Base-by-base conservation (phyloP, 2,888 invertebrate genomes). In the Apantesis nais region DNA sequence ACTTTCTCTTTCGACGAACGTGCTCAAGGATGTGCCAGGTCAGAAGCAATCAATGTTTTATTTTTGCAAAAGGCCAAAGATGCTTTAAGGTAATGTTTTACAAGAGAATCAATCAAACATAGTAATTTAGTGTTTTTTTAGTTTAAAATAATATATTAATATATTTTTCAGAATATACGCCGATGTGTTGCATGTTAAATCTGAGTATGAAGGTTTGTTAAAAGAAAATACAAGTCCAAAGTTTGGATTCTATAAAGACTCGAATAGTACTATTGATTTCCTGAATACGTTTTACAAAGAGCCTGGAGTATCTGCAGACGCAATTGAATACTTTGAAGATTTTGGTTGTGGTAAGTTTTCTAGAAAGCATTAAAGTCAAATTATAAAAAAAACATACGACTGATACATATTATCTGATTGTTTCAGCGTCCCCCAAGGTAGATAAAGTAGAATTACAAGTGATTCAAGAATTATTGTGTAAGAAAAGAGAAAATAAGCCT, bases 291-390 rank as follows among this genome's bases (percentile, higher is more conserved):
- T 97, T 77, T 97, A 97, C 77, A 82, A 94, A 9, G 96, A 96
- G 85, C 96, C 97, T 25, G 92, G 95, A 39, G 86, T 98, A 16
- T 93, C 96, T 66, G 97, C 98, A 0, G 86, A 91, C 12, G 91
- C 93, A 0, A 95, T 99, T 14, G 96, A 96, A 75, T 99, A 97
- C 86, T 95, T 99, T 7, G 99, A 99, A 92, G 98, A 98, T 48
- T 98, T 98, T 83, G 97, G 97, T 74, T 97, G 97, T 74, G 97
- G 97, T 93, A 29, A 58, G 58, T 58, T 58, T n/a, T 58, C 29
- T 29, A 58, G 16, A 58, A 2, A 16, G 14, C 0, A 29, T 25
- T 29, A 11, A 22, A 52, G n/a, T 52, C 9, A n/a, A 52, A 34
- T 34, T 2, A 34, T 2, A n/a, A n/a, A n/a, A n/a, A 34, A 34